Evolutionary conservation across 2,888 invertebrate genomes (phyloP).

Genomic region (Xylophagus ater): DNA sequence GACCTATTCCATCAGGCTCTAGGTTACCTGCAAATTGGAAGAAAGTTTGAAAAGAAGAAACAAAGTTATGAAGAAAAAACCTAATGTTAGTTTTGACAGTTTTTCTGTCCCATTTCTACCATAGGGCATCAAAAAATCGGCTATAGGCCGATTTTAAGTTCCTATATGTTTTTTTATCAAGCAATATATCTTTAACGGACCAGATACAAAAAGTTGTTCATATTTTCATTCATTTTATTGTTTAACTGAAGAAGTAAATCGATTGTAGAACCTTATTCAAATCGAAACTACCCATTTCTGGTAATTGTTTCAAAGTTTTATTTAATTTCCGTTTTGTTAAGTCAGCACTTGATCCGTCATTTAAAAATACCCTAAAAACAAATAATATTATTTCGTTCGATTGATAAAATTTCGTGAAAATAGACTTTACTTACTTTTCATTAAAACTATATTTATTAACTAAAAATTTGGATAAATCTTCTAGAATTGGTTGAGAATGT

Average conservation of each 20-base stretch:
- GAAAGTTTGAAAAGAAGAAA: no score
- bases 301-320: constrained; percentile 49
- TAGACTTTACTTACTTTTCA: constrained; percentile 42
- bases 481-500: constrained; percentile 84
- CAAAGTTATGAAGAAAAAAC: no score
- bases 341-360: constrained; percentile 44
- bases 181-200: no score
- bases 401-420: constrained; percentile 4
- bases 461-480: constrained; percentile 70
- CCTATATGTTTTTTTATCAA: no score
- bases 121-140: no score
- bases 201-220: no score
- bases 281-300: constrained; percentile 66
- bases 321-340: constrained; percentile 52
- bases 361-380: constrained; percentile 38
- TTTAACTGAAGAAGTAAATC: constrained; percentile 78
- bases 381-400: constrained; percentile 10
- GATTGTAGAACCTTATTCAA: constrained; percentile 63
- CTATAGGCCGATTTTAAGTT: no score
- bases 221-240: no score
- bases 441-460: constrained; percentile 53
- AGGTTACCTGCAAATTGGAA: no score
- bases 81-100: no score
- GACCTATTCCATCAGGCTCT: no score
- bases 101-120: no score